A percentile compares a stretch with the other conserved stretches of the same genome.
These are phyloP conservation scores for Solen grandis DNA, from an alignment of 1,140 invertebrate species.

Conservation along the genomic window DNA sequence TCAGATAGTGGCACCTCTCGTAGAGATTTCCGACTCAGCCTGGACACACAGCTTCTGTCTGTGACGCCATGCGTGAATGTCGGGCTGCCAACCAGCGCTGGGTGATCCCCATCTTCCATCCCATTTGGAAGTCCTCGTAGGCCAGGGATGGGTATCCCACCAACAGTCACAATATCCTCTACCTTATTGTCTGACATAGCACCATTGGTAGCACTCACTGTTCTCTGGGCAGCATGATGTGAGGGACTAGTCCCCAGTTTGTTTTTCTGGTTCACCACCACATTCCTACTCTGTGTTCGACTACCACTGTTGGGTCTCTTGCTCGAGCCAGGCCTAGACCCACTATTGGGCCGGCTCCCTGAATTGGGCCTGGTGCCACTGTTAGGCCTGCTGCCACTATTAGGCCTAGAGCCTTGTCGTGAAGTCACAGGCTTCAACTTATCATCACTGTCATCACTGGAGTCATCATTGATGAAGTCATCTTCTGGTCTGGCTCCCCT, in stretches of 20 bases:
- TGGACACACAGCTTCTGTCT: slow-evolving; percentile 45
- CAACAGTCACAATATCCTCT: not conserved
- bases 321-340: slow-evolving; percentile 24
- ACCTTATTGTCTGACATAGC: not conserved
- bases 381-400: slow-evolving; percentile 37
- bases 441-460: slow-evolving; percentile 27
- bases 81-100: slow-evolving; percentile 22
- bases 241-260: no score
- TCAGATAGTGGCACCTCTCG: slow-evolving; percentile 38
- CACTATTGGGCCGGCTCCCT: slow-evolving; percentile 33
- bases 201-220: not conserved
- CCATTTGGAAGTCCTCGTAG: slow-evolving; percentile 14
- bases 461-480: slow-evolving; percentile 52
- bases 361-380: slow-evolving; percentile 45
- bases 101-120: slow-evolving; percentile 4
- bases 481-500: slow-evolving; percentile 48
- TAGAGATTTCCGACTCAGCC: slow-evolving; percentile 32
- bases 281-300: slow-evolving; percentile 11
- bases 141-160: slow-evolving; percentile 25
- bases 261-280: no score
- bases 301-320: slow-evolving; percentile 35
- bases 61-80: slow-evolving; percentile 22
- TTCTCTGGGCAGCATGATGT: no score
- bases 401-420: slow-evolving; percentile 41
- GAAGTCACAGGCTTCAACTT: slow-evolving; percentile 6